phyloP scores from a whole-genome alignment of 2,113 vertebrate species.

The Cairina moschata region DNA sequence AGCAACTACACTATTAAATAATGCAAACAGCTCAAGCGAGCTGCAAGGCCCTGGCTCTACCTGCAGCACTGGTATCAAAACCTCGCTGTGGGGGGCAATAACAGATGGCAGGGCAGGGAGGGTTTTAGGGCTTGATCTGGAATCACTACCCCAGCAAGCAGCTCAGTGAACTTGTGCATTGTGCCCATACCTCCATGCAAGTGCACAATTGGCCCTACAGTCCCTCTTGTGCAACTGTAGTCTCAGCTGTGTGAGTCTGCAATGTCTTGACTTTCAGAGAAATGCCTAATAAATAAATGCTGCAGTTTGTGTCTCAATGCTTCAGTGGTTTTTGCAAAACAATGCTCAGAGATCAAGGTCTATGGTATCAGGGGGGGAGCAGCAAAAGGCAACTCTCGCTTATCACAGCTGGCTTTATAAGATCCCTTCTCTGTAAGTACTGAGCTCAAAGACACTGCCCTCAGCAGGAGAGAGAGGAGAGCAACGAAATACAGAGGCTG shows the following conservation, averaged over 20 bases:
- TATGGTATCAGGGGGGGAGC: rapidly evolving
- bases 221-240: neutral
- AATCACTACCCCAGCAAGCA: neutral
- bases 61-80: rapidly evolving
- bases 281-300: neutral
- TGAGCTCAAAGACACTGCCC: rapidly evolving
- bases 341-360: neutral
- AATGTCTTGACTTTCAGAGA: rapidly evolving
- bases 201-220: rapidly evolving
- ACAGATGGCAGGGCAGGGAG: no score
- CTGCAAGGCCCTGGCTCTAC: rapidly evolving
- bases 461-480: neutral
- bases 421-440: rapidly evolving
- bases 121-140: neutral
- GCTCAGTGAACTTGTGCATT: neutral
- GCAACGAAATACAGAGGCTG: no score
- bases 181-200: no score
- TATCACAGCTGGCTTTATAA: rapidly evolving
- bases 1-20: neutral
- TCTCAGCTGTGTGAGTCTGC: neutral
- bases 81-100: rapidly evolving
- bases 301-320: neutral
- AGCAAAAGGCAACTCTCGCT: no score
- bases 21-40: rapidly evolving
- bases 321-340: neutral